Conservation (phyloP, 2,113 vertebrate species). For the Maccullochella peelii region DNA sequence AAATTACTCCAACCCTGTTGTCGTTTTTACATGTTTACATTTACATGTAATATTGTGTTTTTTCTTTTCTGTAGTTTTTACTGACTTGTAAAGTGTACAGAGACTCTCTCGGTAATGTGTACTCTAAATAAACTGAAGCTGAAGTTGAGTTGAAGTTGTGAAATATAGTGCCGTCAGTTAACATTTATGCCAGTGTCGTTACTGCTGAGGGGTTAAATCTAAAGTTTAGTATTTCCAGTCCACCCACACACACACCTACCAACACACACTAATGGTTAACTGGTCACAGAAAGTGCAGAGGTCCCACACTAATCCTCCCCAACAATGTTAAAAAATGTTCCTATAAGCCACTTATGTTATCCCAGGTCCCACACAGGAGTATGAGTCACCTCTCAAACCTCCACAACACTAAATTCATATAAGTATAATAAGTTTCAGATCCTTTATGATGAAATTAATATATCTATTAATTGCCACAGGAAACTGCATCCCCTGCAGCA, state of each 20-base stretch:
- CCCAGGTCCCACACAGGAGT: conserved; percentile 28
- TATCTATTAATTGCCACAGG: not conserved
- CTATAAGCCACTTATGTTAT: conserved; percentile 1
- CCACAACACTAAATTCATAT: too few species aligned
- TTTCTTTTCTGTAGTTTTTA: too few species aligned
- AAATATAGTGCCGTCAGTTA: not conserved
- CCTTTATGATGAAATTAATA: not conserved
- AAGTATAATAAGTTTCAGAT: conserved; percentile 4
- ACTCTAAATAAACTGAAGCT: too few species aligned
- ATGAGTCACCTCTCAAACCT: conserved; percentile 28
- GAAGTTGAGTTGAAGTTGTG: too few species aligned
- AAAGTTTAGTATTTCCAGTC: not conserved
- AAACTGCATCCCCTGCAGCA: not conserved
- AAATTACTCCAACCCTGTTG: too few species aligned
- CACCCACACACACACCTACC: not conserved
- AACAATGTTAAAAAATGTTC: not conserved
- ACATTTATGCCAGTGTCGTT: not conserved
- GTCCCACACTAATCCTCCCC: not conserved
- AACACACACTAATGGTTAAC: not conserved
- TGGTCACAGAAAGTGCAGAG: not conserved
- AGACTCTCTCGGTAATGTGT: too few species aligned
- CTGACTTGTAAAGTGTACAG: too few species aligned
- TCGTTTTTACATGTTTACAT: too few species aligned
- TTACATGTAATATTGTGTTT: too few species aligned
- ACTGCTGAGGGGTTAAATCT: not conserved